Base-by-base conservation (phyloP, 2,797 vertebrate genomes). In the Gallinago stenura region DNA sequence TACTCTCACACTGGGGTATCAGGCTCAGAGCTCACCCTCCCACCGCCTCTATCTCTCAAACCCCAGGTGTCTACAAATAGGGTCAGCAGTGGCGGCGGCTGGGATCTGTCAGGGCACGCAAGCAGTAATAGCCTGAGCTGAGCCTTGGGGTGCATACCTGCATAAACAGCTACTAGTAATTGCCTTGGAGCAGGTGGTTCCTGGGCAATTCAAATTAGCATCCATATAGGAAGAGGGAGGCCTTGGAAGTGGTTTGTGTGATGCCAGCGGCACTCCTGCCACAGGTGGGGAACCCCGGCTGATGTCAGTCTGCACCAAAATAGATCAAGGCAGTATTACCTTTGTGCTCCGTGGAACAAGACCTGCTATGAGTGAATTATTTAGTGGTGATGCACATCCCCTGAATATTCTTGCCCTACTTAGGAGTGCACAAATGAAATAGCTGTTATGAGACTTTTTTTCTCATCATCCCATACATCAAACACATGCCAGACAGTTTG, bases 391-490 rank as follows among this genome's bases (percentile, higher is more conserved):
- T 93, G 78, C 91, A 94, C 79, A 69, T 37, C 71, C 56, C 33
- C 69, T 95, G 85, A 88, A 91, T 88, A 91, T 83, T 88, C 83
- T 87, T 88, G 73, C 24, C 85, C 91, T 96, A 78, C 92, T 95
- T 96, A 90, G 39, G 37, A 56, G 30, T 3, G 4, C 41, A 46
- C 45, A 90, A 94, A 84, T 93, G 33, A 87, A 94, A 73, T 73
- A 57, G 58, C 69, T 77, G 43, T 76, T 95, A 68, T 4, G 57
- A 93, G 41, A 72, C 53, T 10, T 60, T 60, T 60, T 93, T 84
- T 70, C 56, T 87, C 54, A 10, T 92, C 75, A 58, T 75, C 68
- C 43, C 3, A 0, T 58, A 58, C 86, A 90, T 95, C 88, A 37
- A 95, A 97, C 1, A 1, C 51, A 41, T 87, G 51, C 75, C 87